Evolutionary conservation across 2,113 vertebrate genomes (phyloP), one percentile per base, ranked within the genome.

Genomic region (Dicentrarchus labrax): DNA sequence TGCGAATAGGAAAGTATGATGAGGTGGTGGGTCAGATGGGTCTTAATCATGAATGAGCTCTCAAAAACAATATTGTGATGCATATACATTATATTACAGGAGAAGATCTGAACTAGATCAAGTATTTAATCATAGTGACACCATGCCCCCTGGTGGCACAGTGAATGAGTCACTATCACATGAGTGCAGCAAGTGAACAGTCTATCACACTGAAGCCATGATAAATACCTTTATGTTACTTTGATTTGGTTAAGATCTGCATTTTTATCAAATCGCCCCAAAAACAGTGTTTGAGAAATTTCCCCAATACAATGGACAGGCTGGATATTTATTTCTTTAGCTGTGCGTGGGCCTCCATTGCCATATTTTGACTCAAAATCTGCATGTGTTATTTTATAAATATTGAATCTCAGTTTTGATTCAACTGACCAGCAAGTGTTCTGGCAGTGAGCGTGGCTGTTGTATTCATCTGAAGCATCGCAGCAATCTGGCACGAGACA

Each of bases 361-460:
- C 24, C 60, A 68, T 48, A 56, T 71, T 56, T 30, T 53, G 6
- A 72, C 66, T 64, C 36, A 70, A 68, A 77, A 56, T 77, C 50
- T 80, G 61, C 61, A 80, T 67, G 56, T 80, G 72, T 77, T 76
- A 68, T 87, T 78, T 78, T 41, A 78, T 54, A 87, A 74, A 86
- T 86, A 89, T 57, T 39, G 57, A 76, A 71, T 84, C 59, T 80
- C 74, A 48, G 57, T 80, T 83, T 73, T 51, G 56, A 73, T 81
- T 82, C 77, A 30, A 93, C 94, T 94, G 86, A 94, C 94, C 94
- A 94, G 92, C 94, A 95, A 51, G 93, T 89, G 90, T 94, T 93
- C 82, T 88, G 91, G 94, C 94, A 95, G 82, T 21, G 90, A 73
- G 78, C 67, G 68, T 86, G 92, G 85, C 91, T 94, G 90, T 94